phyloP scores from a whole-genome alignment of 2,797 vertebrate genomes.

The Diplodus puntazzo region DNA sequence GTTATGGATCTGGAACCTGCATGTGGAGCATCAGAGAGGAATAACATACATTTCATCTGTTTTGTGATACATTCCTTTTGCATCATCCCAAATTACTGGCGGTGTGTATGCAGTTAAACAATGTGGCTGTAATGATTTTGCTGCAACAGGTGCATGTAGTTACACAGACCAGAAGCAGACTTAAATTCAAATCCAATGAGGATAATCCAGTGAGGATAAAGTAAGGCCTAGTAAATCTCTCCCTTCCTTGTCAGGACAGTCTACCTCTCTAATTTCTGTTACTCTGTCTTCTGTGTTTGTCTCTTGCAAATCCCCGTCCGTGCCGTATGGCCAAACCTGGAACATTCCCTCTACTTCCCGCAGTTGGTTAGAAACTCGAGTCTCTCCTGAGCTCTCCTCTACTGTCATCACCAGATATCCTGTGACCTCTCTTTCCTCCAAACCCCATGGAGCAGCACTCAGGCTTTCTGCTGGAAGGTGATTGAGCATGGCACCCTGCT shows the following conservation, averaged over 20 bases:
- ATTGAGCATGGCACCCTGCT: slow-evolving; percentile 83
- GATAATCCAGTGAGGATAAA: slow-evolving; percentile 74
- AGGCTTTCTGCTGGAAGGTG: slow-evolving; percentile 76
- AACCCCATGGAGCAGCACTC: slow-evolving; percentile 47
- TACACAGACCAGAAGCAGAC: slow-evolving; percentile 55
- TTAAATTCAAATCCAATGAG: slow-evolving; percentile 73
- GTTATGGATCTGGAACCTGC: not conserved
- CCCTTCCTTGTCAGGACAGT: slow-evolving; percentile 51
- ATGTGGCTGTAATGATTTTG: slow-evolving; percentile 30
- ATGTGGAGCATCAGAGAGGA: not conserved
- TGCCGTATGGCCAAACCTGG: slow-evolving; percentile 22
- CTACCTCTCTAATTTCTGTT: slow-evolving; percentile 41
- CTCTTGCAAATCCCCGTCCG: slow-evolving; percentile 54
- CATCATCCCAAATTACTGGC: not conserved
- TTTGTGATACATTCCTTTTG: slow-evolving; percentile 1
- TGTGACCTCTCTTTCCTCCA: slow-evolving; percentile 69
- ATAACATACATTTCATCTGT: not conserved
- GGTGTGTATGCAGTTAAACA: slow-evolving; percentile 22
- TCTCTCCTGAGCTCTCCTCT: slow-evolving; percentile 61
- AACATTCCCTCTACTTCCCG: slow-evolving; percentile 33
- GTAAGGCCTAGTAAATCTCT: slow-evolving; percentile 63
- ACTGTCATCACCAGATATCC: slow-evolving; percentile 73
- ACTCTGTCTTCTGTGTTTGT: slow-evolving; percentile 42
- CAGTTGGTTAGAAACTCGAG: slow-evolving; percentile 30
- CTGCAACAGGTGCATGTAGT: slow-evolving; percentile 66